These are phyloP conservation scores for Calliphora vicina DNA, from an alignment of 1,140 invertebrate species.

Conservation along the genomic window DNA sequence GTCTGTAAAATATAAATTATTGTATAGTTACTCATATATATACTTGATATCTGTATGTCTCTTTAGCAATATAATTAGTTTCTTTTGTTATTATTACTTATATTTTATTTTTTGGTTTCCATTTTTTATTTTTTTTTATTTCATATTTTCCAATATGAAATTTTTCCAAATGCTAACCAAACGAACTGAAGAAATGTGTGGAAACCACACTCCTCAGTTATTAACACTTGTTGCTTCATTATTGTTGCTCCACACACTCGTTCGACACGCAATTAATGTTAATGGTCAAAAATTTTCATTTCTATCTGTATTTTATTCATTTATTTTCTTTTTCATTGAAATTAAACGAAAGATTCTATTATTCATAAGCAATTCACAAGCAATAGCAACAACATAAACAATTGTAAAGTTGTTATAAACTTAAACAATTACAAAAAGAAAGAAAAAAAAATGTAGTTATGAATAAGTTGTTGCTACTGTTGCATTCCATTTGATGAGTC, in stretches of 20 bases:
- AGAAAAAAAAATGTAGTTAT: not conserved
- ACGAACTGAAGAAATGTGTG: not conserved
- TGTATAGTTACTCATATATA: too few relatives aligned
- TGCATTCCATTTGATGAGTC: not conserved
- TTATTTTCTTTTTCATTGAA: not conserved
- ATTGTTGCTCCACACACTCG: not conserved
- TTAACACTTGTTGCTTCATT: slow-evolving; percentile 25
- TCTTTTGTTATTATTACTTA: too few relatives aligned
- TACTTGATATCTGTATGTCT: too few relatives aligned
- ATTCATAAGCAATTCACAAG: not conserved
- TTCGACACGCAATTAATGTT: slow-evolving; percentile 26
- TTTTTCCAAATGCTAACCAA: not conserved
- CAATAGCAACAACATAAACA: slow-evolving; percentile 1
- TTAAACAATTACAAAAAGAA: not conserved
- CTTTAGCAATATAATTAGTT: too few relatives aligned
- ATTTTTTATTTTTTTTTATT: too few relatives aligned
- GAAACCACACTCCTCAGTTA: not conserved
- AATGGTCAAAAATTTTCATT: slow-evolving; percentile 22
- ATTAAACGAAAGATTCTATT: not conserved
- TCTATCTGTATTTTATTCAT: not conserved
- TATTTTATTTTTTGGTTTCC: too few relatives aligned
- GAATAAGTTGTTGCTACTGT: not conserved
- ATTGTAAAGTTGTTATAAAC: not conserved
- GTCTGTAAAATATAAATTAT: too few relatives aligned
- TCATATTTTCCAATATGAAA: not conserved